Evolutionary conservation across 2,797 vertebrate species (phyloP), one percentile per base, ranked within the genome.

Genomic region (Siniperca undulata): DNA sequence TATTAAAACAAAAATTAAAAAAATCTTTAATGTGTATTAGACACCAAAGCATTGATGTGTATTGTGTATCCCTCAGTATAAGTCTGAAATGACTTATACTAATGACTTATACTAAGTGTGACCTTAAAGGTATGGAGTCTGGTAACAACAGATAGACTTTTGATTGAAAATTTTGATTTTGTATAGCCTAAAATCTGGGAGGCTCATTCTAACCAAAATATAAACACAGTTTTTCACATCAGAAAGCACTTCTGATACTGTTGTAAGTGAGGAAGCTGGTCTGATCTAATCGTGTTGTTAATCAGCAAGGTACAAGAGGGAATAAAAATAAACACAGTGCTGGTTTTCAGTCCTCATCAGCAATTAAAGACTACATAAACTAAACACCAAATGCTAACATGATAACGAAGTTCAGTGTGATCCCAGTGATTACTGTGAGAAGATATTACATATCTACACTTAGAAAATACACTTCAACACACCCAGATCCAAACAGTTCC

Each of bases 401-500:
- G 83, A 85, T 84, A 86, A 89, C 46, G 78, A 80, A 83, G 80
- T 85, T 89, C 86, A 81, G 86, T 92, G 91, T 92, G 87, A 91
- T 93, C 89, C 88, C 85, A 93, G 91, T 90, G 85, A 91, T 93
- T 83, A 93, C 88, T 68, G 87, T 84, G 88, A 93, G 89, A 82
- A 84, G 89, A 93, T 94, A 85, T 94, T 91, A 93, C 88, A 94
- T 89, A 94, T 93, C 92, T 93, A 94, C 92, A 93, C 78, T 90
- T 93, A 93, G 86, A 93, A 92, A 93, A 96, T 88, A 92, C 86
- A 93, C 92, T 91, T 94, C 80, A 93, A 89, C 89, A 91, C 82
- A 91, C 85, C 92, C 86, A 67, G 83, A 86, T 88, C 91, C 91
- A 91, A 91, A 94, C 88, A 80, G 76, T 87, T 94, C 89, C 92